phyloP scores from a whole-genome alignment of 2,888 invertebrate species.

The Drosophila diplacantha region DNA sequence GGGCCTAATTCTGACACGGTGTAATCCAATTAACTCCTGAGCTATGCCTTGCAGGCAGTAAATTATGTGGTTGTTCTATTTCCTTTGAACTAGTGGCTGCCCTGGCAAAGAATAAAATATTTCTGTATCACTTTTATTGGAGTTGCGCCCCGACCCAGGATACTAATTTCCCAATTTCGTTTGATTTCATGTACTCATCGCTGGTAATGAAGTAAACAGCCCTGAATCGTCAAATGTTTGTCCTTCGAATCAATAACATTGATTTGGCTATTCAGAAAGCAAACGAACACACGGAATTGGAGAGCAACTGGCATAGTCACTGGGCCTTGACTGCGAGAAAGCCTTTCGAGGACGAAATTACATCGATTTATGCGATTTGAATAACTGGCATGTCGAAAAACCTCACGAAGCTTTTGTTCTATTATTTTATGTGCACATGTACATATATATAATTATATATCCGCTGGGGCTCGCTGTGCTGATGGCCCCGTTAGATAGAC shows the following conservation, averaged over 20 bases:
- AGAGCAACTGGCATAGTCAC: slow-evolving; percentile 3
- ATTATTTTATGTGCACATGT: slow-evolving; percentile 4
- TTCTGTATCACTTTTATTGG: not conserved
- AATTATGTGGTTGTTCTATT: not conserved
- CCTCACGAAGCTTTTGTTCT: slow-evolving; percentile 14
- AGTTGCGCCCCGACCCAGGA: not conserved
- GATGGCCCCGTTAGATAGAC: slow-evolving; percentile 55
- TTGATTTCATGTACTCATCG: slow-evolving; percentile 17
- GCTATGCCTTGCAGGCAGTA: not conserved
- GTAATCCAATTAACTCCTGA: not conserved
- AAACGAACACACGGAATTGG: slow-evolving; percentile 11
- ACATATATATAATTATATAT: slow-evolving; percentile 15
- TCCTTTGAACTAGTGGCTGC: not conserved
- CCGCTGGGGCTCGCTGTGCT: slow-evolving; percentile 7
- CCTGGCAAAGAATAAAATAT: not conserved
- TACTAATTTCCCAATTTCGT: slow-evolving; percentile 11
- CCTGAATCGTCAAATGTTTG: slow-evolving; percentile 22
- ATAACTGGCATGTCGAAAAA: slow-evolving; percentile 26
- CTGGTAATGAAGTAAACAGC: slow-evolving; percentile 25
- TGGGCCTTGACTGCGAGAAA: slow-evolving; percentile 13
- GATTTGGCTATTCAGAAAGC: slow-evolving; percentile 18
- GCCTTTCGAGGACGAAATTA: slow-evolving; percentile 20
- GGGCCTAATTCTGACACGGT: not conserved
- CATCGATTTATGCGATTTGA: slow-evolving; percentile 37
- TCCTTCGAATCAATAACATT: slow-evolving; percentile 31